Evolutionary conservation across 2,113 vertebrate species (phyloP).

Genomic region (Pteronura brasiliensis): DNA sequence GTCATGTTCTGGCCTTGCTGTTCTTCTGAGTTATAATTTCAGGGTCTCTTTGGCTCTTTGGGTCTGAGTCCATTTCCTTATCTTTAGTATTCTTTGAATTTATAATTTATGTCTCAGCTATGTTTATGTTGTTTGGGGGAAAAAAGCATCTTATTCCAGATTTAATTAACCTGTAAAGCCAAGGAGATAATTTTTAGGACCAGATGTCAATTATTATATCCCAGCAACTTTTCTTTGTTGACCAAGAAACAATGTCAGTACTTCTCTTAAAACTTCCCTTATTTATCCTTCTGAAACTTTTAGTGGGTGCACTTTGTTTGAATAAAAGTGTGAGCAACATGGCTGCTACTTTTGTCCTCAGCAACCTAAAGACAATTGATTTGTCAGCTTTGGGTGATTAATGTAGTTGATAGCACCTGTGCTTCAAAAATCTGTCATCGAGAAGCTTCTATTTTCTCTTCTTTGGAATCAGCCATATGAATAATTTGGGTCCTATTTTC

Average conservation of each 20-base stretch:
- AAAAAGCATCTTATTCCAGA: neutral
- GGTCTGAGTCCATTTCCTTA: neutral
- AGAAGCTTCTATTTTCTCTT: no score
- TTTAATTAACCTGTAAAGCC: slow-evolving; percentile 5
- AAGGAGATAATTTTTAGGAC: neutral
- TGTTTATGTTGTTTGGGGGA: neutral
- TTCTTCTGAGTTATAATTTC: neutral
- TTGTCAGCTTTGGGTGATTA: neutral
- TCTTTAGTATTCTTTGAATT: slow-evolving; percentile 26
- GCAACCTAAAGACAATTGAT: neutral
- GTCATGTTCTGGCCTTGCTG: neutral
- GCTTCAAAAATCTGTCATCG: no score
- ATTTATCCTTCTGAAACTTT: neutral
- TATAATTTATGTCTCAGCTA: neutral
- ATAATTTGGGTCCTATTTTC: neutral
- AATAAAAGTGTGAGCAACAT: neutral
- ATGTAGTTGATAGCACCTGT: no score
- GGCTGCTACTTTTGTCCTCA: neutral
- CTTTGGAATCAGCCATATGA: neutral
- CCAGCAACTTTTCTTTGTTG: neutral
- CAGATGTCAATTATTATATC: neutral
- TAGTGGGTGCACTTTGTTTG: neutral
- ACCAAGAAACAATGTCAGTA: neutral
- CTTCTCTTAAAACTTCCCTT: neutral
- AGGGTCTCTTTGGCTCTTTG: neutral